phyloP scores from a whole-genome alignment of 1,140 invertebrate genomes.

The Fopius arisanus region DNA sequence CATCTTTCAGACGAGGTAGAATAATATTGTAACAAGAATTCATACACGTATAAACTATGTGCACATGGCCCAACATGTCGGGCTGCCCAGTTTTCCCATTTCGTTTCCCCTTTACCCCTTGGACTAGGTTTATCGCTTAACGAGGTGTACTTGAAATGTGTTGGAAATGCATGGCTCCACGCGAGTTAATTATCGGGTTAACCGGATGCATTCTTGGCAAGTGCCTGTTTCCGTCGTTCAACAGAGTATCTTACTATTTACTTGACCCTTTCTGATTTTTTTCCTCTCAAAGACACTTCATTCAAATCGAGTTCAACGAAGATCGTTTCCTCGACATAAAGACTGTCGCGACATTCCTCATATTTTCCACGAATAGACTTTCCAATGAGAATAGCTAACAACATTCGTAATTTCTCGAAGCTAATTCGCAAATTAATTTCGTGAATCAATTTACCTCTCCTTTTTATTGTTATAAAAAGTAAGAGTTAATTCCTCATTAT shows the following conservation, averaged over 20 bases:
- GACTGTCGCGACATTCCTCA: too few species aligned
- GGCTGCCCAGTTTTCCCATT: neutral
- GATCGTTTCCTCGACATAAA: too few species aligned
- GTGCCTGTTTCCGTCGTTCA: slow-evolving; percentile 21
- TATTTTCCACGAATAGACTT: too few species aligned
- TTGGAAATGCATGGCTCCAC: slow-evolving; percentile 18
- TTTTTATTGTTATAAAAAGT: too few species aligned
- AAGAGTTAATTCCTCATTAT: too few species aligned
- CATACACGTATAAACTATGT: neutral
- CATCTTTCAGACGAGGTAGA: neutral
- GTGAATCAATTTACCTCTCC: too few species aligned
- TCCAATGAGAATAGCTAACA: too few species aligned
- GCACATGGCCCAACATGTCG: neutral
- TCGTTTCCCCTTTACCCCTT: neutral
- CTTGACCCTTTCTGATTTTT: neutral
- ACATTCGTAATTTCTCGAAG: too few species aligned
- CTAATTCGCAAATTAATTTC: too few species aligned
- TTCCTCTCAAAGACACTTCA: neutral
- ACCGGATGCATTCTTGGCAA: slow-evolving; percentile 21
- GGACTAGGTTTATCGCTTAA: slow-evolving; percentile 11
- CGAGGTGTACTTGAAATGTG: slow-evolving; percentile 18
- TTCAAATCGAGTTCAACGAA: too few species aligned
- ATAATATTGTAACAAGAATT: neutral
- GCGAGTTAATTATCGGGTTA: slow-evolving; percentile 28
- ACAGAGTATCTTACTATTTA: neutral